A percentile compares a stretch with the other conserved stretches of the same genome.
These are phyloP conservation scores for Chondrosia reniformis DNA, from an alignment of 37 sponge, comb jelly and placozoan species.

Conservation along the genomic window DNA sequence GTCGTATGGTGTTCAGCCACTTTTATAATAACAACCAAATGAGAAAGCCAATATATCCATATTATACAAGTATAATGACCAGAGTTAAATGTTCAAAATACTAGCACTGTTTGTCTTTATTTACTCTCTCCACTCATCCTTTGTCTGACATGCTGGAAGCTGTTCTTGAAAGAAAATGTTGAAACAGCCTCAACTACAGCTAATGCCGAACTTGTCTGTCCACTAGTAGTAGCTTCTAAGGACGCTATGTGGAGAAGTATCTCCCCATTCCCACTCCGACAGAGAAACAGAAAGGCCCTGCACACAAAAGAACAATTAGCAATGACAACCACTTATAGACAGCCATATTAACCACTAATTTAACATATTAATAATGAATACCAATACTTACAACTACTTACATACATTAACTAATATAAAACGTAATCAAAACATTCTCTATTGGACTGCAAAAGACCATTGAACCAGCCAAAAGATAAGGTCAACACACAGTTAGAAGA, in stretches of 20 bases:
- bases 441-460: too few species aligned
- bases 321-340: neutral
- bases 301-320: neutral
- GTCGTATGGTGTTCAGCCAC: too few species aligned
- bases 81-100: too few species aligned
- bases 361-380: neutral
- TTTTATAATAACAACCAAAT: too few species aligned
- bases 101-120: too few species aligned
- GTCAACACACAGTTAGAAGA: too few species aligned
- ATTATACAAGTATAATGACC: too few species aligned
- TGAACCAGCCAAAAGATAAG: too few species aligned
- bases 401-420: too few species aligned
- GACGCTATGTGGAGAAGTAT: neutral
- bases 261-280: slow-evolving; percentile 19
- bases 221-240: slow-evolving; percentile 4
- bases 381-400: neutral
- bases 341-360: neutral
- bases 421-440: too few species aligned
- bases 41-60: too few species aligned
- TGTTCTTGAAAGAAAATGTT: neutral
- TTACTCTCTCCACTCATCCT: too few species aligned
- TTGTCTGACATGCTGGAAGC: slow-evolving; percentile 5
- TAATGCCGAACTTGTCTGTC: neutral
- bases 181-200: slow-evolving; percentile 2
- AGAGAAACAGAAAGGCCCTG: slow-evolving; percentile 18